Evolutionary conservation across 1,140 invertebrate genomes (phyloP).

Genomic region (Micrasema longulum): DNA sequence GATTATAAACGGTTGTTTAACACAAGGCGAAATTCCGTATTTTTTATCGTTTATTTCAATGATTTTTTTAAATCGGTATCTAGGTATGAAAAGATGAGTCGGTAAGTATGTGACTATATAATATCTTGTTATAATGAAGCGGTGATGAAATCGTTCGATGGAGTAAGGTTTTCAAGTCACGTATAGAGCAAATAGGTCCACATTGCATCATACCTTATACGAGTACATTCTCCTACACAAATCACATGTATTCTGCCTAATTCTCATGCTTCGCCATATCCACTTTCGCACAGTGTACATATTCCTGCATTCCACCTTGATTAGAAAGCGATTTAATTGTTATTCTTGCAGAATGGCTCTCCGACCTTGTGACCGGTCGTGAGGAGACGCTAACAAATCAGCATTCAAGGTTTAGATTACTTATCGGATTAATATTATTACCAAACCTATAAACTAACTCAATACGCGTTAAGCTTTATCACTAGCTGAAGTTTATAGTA

Average conservation of each 20-base stretch:
- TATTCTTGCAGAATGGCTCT: slow-evolving; percentile 16
- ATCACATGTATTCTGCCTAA: slow-evolving; percentile 25
- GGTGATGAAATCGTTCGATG: slow-evolving; percentile 10
- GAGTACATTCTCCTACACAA: slow-evolving; percentile 3
- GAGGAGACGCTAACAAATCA: neutral
- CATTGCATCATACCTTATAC: slow-evolving; percentile 19
- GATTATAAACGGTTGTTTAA: no score
- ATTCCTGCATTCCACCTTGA: slow-evolving; percentile 24
- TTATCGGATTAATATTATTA: slow-evolving; percentile 6
- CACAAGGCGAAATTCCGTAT: no score
- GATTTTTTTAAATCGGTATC: no score
- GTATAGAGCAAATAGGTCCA: slow-evolving; percentile 27
- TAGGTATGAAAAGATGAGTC: no score
- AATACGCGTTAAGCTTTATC: neutral
- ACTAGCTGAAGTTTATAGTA: no score
- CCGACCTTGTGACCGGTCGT: slow-evolving; percentile 6
- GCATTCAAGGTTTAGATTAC: slow-evolving; percentile 11
- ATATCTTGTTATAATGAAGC: slow-evolving; percentile 7
- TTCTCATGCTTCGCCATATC: slow-evolving; percentile 29
- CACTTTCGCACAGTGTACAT: slow-evolving; percentile 1
- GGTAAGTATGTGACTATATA: no score
- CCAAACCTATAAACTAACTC: slow-evolving; percentile 11
- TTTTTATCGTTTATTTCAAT: no score
- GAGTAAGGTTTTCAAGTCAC: slow-evolving; percentile 17
- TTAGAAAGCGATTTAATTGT: slow-evolving; percentile 37